Evolutionary conservation across 2,113 vertebrate species (phyloP).

Genomic region (Ellobius talpinus): DNA sequence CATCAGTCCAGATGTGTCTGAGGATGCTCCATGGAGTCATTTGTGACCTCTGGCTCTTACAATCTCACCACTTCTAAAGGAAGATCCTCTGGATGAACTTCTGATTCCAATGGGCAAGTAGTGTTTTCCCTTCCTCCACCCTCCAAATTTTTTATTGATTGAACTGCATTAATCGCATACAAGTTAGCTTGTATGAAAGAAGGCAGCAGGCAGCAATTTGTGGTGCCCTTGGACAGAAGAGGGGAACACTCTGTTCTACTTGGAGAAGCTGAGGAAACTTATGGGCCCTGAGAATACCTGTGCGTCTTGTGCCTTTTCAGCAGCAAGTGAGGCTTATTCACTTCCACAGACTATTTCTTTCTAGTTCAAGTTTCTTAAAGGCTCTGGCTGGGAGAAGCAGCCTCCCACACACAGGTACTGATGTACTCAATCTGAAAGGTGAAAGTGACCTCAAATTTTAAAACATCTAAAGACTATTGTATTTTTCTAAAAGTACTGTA

Average conservation of each 20-base stretch:
- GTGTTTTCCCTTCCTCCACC: neutral
- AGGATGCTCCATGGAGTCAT: neutral
- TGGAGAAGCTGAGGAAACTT: neutral
- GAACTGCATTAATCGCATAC: neutral
- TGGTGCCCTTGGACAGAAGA: neutral
- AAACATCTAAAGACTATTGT: neutral
- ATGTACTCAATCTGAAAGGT: neutral
- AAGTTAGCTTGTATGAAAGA: neutral
- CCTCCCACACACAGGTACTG: neutral
- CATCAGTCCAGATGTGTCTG: neutral
- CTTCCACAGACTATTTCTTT: neutral
- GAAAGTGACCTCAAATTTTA: neutral
- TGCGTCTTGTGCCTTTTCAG: neutral
- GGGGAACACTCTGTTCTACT: too few species aligned
- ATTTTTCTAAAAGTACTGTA: neutral
- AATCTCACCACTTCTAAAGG: neutral
- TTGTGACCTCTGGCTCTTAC: neutral
- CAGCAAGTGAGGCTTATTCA: neutral
- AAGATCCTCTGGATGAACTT: too few species aligned
- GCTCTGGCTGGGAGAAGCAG: neutral
- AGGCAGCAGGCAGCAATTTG: neutral
- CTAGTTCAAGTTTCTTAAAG: neutral
- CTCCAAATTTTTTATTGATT: neutral
- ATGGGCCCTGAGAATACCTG: rapidly evolving
- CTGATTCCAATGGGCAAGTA: neutral